Conservation (phyloP, 2,797 vertebrate genomes). For the Pantherophis alleghaniensis region DNA sequence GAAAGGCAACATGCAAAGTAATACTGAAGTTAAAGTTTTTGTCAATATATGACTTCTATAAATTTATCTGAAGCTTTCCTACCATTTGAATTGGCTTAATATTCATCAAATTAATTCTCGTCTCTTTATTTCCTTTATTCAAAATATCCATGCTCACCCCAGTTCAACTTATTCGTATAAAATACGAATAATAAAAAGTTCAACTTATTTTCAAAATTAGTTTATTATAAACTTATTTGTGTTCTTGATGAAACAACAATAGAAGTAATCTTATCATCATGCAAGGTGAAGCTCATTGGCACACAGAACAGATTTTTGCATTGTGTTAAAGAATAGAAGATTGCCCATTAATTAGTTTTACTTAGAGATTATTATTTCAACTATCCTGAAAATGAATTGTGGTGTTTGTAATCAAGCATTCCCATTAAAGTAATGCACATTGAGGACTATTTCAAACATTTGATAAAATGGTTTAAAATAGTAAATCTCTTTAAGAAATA, state of each 20-base stretch:
- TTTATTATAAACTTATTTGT: neutral
- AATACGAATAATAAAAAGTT: constrained; percentile 1
- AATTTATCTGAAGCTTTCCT: neutral
- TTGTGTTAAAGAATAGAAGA: neutral
- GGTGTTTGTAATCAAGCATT: neutral
- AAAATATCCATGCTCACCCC: neutral
- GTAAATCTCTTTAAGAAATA: neutral
- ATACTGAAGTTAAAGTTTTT: constrained; percentile 6
- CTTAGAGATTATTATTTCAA: neutral
- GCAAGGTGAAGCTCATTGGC: neutral
- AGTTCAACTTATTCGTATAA: neutral
- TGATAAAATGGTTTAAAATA: neutral
- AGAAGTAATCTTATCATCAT: neutral
- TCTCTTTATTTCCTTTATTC: neutral
- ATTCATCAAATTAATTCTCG: neutral
- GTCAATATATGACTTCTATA: neutral
- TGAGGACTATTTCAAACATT: neutral
- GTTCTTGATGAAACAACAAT: neutral
- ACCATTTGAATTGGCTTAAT: neutral
- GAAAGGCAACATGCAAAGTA: neutral
- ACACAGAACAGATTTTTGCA: neutral
- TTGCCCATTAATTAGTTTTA: neutral
- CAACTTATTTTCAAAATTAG: neutral
- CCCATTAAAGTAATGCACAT: neutral
- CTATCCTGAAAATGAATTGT: neutral